Base-by-base conservation (phyloP, 2,797 vertebrate species). In the Sebastes kiyomatsui region DNA sequence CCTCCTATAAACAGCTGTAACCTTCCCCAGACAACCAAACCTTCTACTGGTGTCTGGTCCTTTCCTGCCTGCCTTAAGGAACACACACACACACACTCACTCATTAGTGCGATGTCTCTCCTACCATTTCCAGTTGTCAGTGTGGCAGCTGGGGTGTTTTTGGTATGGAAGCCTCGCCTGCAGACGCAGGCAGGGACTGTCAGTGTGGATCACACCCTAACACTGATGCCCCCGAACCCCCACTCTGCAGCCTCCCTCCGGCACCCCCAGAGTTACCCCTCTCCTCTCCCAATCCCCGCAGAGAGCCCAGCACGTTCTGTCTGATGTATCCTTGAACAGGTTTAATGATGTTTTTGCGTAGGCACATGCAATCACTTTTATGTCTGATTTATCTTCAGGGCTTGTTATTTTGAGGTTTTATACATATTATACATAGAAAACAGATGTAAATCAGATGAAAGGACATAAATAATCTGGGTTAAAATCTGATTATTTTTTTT, bases 71-170 rank as follows among this genome's bases (percentile, higher is more conserved):
- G 67, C 72, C 67, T 70, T 23, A 54, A 65, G 73, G 32, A 75
- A 72, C 16, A 80, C 60, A 61, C 75, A 81, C 66, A 79, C 60
- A 23, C 33, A 67, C 62, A 64, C 75, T 22, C 52, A 80, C 89
- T 93, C 93, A 93, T 95, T 95, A 95, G 84, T 79, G 77, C 80
- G 84, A 94, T 95, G 83, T 93, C 84, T 85, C 72, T 88, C 75
- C 79, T 86, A 90, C 84, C 86, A 87, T 93, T 94, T 93, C 77
- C 86, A 93, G 88, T 89, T 95, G 94, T 94, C 93, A 93, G 80
- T 86, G 86, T 87, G 80, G 83, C 90, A 92, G 83, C 79, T 79
- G 64, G 62, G 77, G 81, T 88, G 88, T 84, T 89, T 70, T 70
- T 82, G 79, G 87, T 90, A 67, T 88, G 27, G 75, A 67, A 80